A percentile compares a stretch with the other conserved stretches of the same genome.
Conservation (phyloP, 2,888 invertebrate species). For the Bombyx huttoni region DNA sequence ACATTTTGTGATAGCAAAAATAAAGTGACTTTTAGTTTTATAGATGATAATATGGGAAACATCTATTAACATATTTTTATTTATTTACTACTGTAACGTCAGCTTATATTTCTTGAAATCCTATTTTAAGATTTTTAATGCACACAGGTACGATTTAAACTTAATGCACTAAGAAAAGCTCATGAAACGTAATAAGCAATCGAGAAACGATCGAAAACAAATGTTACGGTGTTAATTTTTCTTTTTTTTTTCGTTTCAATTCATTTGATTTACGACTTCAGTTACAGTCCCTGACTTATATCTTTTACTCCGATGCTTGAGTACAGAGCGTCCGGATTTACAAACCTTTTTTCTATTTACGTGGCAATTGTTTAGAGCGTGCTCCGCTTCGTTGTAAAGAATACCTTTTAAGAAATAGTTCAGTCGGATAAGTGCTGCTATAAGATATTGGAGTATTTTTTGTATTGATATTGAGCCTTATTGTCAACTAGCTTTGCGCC, state of each 20-base stretch:
- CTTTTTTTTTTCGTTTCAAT: constrained; percentile 13
- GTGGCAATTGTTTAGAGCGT: constrained; percentile 3
- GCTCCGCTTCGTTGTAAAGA: neutral
- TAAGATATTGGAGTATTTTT: too few species aligned
- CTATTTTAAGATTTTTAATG: neutral
- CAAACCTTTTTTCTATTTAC: constrained; percentile 3
- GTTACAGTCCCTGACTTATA: constrained; percentile 27
- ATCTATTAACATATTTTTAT: too few species aligned
- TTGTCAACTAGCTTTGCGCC: too few species aligned
- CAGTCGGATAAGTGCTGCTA: too few species aligned
- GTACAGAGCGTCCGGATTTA: constrained; percentile 18
- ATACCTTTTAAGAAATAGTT: too few species aligned
- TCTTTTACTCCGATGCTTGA: constrained; percentile 22
- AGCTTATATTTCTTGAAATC: neutral
- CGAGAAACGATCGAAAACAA: constrained; percentile 5
- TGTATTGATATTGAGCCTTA: too few species aligned
- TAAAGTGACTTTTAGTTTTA: too few species aligned
- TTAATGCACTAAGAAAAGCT: neutral
- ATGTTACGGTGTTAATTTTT: neutral
- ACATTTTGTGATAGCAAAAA: neutral
- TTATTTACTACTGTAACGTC: too few species aligned
- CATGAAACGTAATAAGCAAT: neutral
- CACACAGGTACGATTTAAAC: neutral
- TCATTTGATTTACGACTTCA: constrained; percentile 25
- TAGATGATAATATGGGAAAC: too few species aligned